These are phyloP conservation scores for Eretmocerus hayati DNA, from an alignment of 2,888 invertebrate genomes.

Conservation along the genomic window DNA sequence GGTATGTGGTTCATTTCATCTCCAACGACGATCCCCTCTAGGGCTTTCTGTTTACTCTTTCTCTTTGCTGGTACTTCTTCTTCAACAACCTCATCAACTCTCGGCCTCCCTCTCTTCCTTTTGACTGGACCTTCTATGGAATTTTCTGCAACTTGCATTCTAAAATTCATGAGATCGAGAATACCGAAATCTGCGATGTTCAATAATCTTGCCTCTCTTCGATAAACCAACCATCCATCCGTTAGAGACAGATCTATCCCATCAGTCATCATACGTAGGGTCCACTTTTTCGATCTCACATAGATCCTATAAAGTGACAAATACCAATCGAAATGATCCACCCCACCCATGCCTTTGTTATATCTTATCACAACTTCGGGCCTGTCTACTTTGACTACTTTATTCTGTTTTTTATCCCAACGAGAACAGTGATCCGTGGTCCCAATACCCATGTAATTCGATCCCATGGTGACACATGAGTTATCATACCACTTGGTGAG, in stretches of 20 bases:
- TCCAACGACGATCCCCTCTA: neutral
- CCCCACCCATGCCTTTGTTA: conserved; percentile 11
- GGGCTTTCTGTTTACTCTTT: neutral
- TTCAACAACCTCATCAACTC: neutral
- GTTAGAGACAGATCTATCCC: neutral
- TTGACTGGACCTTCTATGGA: neutral
- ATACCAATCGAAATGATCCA: conserved; percentile 11
- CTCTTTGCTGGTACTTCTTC: neutral
- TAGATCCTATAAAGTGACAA: conserved; percentile 6
- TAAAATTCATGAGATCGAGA: neutral
- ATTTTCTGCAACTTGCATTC: neutral
- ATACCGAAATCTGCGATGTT: neutral
- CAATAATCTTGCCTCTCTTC: neutral
- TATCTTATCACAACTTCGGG: conserved; percentile 14
- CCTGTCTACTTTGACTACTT: conserved; percentile 3
- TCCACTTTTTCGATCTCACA: conserved; percentile 13
- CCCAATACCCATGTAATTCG: conserved; percentile 9
- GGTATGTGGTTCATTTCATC: neutral
- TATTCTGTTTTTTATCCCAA: conserved; percentile 4
- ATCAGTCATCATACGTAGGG: conserved; percentile 10
- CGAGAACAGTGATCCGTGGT: conserved; percentile 4
- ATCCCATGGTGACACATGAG: conserved; percentile 6
- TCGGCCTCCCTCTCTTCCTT: neutral
- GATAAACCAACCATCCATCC: neutral
- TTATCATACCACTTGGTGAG: conserved; percentile 13